Base-by-base conservation (phyloP, 2,888 invertebrate species). In the Parnassius mnemosyne region DNA sequence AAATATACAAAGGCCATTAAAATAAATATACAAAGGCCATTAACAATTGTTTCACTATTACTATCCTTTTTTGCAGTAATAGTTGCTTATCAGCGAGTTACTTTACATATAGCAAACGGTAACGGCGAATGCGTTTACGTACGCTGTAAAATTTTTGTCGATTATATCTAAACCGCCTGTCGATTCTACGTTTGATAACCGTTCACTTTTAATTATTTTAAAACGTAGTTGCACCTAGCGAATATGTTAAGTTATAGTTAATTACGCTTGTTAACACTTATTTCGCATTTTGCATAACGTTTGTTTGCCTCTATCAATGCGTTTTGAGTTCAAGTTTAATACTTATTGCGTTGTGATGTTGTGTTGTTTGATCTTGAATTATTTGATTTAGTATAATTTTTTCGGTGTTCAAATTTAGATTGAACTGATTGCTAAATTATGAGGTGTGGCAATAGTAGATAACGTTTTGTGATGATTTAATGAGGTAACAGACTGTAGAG, bases 301-400 rank as follows among this genome's bases (percentile, higher is more conserved):
- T 57, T 49, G 42, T 41, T 12, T 13, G 41, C 50, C 42, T 16
- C 12, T 49, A 49, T 7, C 16, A 41, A 10, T 10, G 49, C 49
- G 41, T 50, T 57, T 50, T 10, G 11, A 57, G 49, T 50, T 57
- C 57, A 57, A 57, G 57, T 57, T 50, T 57, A 57, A 57, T 43
- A 9, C 20, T 20, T 43, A 44, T 20, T 57, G 16, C 13, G 49
- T 57, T 11, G 43, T 16, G 41, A 9, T 7, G 34, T 34, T 5
- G 5, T 34, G 34, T 53, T 53, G 53, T 53, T 47, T 47, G 47
- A 12, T 47, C 47, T 47, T 47, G 47, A n/a, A 47, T 47, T 47
- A 1, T 47, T 25, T 10, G 16, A 10, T 51, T 10, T 46, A n/a
- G 11, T 20, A 34, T 34, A 34, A 34, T 34, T 34, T 34, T 34